Evolutionary conservation across 1,140 invertebrate genomes (phyloP), one percentile per base, ranked within the genome.

Genomic region (Acyrthosiphon pisum): DNA sequence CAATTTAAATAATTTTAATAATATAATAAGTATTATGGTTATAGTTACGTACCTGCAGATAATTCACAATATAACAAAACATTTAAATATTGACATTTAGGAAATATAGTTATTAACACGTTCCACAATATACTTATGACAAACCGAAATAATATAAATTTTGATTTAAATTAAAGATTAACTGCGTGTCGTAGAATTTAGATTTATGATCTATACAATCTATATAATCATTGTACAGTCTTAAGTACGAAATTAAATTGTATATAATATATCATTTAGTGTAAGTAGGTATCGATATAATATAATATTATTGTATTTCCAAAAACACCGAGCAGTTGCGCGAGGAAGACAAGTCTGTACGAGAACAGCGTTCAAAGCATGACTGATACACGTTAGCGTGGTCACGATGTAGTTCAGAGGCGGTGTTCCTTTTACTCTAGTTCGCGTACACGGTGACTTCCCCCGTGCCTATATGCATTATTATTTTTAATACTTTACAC

Each of bases 401-500:
- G 48, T 56, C 91, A 93, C 91, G 91, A 93, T 76, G 53, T 84
- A 30, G 44, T 76, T 56, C 41, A 20, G 44, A 41, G 18, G 44
- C 23, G 50, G 50, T 37, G 50, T 56, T 60, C 88, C 91, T 93
- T 93, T 93, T 93, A 93, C 91, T 93, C 91, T 86, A 53, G 35
- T 93, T 93, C 8, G 41, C 89, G 26, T 48, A 84, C 46, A 81
- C 76, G 20, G 81, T 26, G 20, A 93, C 81, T 93, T 86, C 81
- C 46, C n/a, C 81, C 48, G 1, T 56, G 23, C 20, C 23, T 50
- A 35, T 26, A 14, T 53, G 14, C 56, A 56, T 90, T 53, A 22
- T 89, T 88, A n/a, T 88, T 88, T n/a, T 88, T 88, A 88, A 35
- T 50, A 50, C 30, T 35, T 48, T 14, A 48, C n/a, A 35, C 14